phyloP scores from a whole-genome alignment of 2,888 invertebrate genomes.

The Melieria omissa region DNA sequence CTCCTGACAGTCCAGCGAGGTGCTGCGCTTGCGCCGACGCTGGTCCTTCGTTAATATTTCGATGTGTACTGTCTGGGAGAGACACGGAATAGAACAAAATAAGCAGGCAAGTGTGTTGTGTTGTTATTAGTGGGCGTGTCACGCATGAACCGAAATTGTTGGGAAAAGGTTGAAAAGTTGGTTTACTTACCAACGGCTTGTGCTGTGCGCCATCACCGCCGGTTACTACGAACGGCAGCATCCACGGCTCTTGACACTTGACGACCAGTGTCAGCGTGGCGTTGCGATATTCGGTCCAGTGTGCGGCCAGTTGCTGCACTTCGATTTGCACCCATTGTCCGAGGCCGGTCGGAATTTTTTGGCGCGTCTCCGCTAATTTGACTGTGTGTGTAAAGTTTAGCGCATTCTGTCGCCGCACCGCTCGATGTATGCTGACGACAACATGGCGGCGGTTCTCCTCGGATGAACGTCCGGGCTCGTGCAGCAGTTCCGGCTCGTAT shows the following conservation, averaged over 20 bases:
- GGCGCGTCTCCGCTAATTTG: slow-evolving; percentile 58
- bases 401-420: slow-evolving; percentile 51
- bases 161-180: not conserved
- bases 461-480: no score
- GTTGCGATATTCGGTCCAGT: slow-evolving; percentile 80
- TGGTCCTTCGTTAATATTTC: slow-evolving; percentile 62
- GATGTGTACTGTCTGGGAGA: slow-evolving; percentile 61
- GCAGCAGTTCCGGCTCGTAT: slow-evolving; percentile 51
- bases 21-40: slow-evolving; percentile 76
- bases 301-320: slow-evolving; percentile 78
- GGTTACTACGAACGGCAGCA: slow-evolving; percentile 76
- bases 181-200: slow-evolving; percentile 67
- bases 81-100: no score
- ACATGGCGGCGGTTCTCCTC: slow-evolving; percentile 51
- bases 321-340: slow-evolving; percentile 79
- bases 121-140: not conserved
- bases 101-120: not conserved
- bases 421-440: slow-evolving; percentile 57
- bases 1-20: slow-evolving; percentile 87
- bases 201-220: slow-evolving; percentile 68
- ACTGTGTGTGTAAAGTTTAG: slow-evolving; percentile 56
- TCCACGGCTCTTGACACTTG: slow-evolving; percentile 74
- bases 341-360: slow-evolving; percentile 58
- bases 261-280: slow-evolving; percentile 83
- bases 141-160: not conserved